A percentile compares a stretch with the other conserved stretches of the same genome.
Evolutionary conservation across 1,140 invertebrate species (phyloP).

Genomic region (Gonatopus flavifemur): DNA sequence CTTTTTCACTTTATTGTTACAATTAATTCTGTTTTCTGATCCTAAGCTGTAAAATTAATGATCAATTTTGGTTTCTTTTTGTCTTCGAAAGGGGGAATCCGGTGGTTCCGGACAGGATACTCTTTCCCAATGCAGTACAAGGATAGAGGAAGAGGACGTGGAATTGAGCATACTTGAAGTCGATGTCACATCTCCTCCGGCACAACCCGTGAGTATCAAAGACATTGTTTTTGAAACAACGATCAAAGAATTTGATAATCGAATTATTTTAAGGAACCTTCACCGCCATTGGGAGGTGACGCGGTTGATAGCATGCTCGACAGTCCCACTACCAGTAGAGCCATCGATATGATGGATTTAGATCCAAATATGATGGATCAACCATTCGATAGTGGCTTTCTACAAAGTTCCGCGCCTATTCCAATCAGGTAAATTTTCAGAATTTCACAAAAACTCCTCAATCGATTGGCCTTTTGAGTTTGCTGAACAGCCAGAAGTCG

Average conservation of each 20-base stretch:
- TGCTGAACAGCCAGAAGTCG: too few species aligned
- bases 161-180: slow-evolving; percentile 47
- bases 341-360: slow-evolving; percentile 56
- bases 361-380: slow-evolving; percentile 56
- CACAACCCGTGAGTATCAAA: slow-evolving; percentile 28
- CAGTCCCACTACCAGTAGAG: slow-evolving; percentile 51
- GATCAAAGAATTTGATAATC: background rate
- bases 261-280: slow-evolving; percentile 34
- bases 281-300: slow-evolving; percentile 43
- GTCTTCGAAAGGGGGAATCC: slow-evolving; percentile 38
- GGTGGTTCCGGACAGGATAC: slow-evolving; percentile 46
- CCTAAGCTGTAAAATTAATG: background rate
- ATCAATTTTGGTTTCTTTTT: background rate
- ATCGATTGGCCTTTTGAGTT: too few species aligned
- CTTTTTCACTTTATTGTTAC: background rate
- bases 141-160: slow-evolving; percentile 67
- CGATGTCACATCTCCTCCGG: slow-evolving; percentile 31
- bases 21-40: background rate
- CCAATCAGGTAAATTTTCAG: slow-evolving; percentile 45
- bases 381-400: slow-evolving; percentile 54
- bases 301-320: slow-evolving; percentile 41
- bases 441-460: too few species aligned
- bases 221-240: background rate
- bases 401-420: slow-evolving; percentile 55
- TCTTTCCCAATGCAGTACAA: slow-evolving; percentile 56